Evolutionary conservation across 2,113 vertebrate species (phyloP).

Genomic region (Lycaon pictus): DNA sequence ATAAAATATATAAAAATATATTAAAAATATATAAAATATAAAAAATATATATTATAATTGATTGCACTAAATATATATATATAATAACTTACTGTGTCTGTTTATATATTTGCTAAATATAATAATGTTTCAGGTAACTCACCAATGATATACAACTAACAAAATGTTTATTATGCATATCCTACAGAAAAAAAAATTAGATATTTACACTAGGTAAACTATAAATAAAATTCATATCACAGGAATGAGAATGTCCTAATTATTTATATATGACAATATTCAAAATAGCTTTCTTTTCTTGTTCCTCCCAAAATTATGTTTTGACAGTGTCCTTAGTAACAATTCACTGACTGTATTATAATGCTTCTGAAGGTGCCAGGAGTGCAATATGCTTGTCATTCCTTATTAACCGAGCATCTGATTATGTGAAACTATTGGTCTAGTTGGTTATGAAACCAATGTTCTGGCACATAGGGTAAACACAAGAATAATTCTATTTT

Average conservation of each 20-base stretch:
- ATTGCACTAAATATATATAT: not conserved
- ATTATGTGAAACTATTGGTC: not conserved
- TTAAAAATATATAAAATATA: too few species aligned
- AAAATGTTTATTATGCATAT: not conserved
- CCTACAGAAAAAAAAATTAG: not conserved
- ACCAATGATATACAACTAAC: not conserved
- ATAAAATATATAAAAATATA: too few species aligned
- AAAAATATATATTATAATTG: not conserved
- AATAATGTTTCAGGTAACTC: not conserved
- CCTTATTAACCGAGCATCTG: not conserved
- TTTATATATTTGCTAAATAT: not conserved
- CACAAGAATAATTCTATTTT: conserved; percentile 33
- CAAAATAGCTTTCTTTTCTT: not conserved
- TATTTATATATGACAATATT: conserved; percentile 23
- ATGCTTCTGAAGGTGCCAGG: not conserved
- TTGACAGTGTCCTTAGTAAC: conserved; percentile 20
- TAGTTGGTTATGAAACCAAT: conserved; percentile 33
- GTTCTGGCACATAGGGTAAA: not conserved
- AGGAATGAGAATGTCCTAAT: not conserved
- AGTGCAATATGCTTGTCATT: not conserved
- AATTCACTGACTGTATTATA: not conserved
- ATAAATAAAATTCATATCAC: not conserved
- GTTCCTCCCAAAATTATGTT: not conserved
- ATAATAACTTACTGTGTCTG: not conserved
- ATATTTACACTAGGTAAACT: not conserved